Percentiles rank a stretch among this genome's conserved stretches.
Evolutionary conservation across 2,113 vertebrate species (phyloP).

Genomic region (Mobula birostris): DNA sequence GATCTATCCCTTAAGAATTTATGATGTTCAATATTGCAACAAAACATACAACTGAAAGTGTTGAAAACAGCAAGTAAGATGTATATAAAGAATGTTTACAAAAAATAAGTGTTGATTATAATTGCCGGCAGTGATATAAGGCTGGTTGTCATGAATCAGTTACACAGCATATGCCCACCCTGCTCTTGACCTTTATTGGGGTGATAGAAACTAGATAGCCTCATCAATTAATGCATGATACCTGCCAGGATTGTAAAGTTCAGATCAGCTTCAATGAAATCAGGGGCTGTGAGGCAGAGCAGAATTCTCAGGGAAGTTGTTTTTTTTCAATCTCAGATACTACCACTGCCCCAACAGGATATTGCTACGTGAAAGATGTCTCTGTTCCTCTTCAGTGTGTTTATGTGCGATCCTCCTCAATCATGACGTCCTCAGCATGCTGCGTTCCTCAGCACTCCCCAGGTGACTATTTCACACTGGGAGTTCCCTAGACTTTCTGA

Average conservation of each 20-base stretch:
- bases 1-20: not conserved
- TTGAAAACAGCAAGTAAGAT: not conserved
- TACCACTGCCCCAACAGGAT: no score
- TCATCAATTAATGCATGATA: not conserved
- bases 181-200: not conserved
- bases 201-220: not conserved
- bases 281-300: not conserved
- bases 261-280: not conserved
- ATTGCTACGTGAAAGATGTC: not conserved
- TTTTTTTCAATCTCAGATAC: not conserved
- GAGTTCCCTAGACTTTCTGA: not conserved
- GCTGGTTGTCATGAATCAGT: not conserved
- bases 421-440: not conserved
- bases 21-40: not conserved
- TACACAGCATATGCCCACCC: not conserved
- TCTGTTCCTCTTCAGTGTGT: not conserved
- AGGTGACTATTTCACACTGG: not conserved
- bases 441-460: not conserved
- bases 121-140: not conserved
- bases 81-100: not conserved
- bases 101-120: not conserved
- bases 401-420: not conserved
- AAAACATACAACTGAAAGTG: not conserved
- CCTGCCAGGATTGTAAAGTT: not conserved
- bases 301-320: not conserved